Percentiles rank a stretch among this genome's conserved stretches.
Evolutionary conservation across 2,797 vertebrate species (phyloP).

Genomic region (Urocyon cinereoargenteus): DNA sequence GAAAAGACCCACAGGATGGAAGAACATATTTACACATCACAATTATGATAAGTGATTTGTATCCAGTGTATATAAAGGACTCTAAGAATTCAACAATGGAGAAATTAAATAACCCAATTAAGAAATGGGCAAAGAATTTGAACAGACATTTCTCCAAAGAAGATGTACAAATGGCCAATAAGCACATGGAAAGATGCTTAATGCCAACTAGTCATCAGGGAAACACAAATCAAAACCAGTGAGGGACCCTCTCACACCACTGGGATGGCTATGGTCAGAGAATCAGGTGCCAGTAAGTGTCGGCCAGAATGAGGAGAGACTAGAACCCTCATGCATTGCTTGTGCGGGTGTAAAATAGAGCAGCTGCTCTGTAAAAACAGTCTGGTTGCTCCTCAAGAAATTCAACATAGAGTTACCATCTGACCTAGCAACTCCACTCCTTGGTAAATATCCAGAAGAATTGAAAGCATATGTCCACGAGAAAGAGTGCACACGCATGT

Average conservation of each 20-base stretch:
- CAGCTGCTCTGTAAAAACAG: background rate
- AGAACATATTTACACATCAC: background rate
- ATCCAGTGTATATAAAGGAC: background rate
- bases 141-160: background rate
- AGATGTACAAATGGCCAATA: background rate
- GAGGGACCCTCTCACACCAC: background rate
- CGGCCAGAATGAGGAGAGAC: background rate
- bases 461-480: background rate
- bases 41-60: background rate
- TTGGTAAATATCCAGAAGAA: background rate
- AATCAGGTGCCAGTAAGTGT: background rate
- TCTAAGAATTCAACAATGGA: background rate
- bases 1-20: background rate
- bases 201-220: no score
- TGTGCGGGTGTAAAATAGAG: no score
- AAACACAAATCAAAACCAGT: background rate
- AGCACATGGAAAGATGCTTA: background rate
- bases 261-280: background rate
- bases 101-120: background rate
- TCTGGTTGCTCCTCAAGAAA: background rate
- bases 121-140: background rate
- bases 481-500: background rate
- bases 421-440: background rate
- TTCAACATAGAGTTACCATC: background rate
- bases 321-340: background rate